Evolutionary conservation across 2,113 vertebrate species (phyloP).

Genomic region (Phrynosoma platyrhinos): DNA sequence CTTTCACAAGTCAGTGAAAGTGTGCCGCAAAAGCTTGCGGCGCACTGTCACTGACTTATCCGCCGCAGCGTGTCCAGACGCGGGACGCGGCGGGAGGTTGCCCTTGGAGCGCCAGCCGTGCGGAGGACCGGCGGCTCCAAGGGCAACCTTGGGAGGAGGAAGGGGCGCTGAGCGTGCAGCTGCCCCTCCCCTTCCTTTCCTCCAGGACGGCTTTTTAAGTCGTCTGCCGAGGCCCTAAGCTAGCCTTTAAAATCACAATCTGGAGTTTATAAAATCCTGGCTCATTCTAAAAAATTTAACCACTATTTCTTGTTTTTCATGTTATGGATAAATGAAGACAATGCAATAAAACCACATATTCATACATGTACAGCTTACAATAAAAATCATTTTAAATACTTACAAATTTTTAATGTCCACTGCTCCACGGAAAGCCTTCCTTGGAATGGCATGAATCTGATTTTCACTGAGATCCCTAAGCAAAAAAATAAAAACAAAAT

Average conservation of each 20-base stretch:
- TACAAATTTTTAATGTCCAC: conserved; percentile 99
- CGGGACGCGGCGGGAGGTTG: too few relatives aligned
- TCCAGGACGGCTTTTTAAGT: too few relatives aligned
- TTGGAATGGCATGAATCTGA: conserved; percentile 96
- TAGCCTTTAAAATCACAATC: neutral
- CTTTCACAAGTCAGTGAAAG: too few relatives aligned
- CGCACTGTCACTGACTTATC: too few relatives aligned
- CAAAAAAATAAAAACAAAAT: conserved; percentile 34
- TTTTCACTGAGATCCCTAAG: conserved; percentile 96
- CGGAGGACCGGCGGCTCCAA: too few relatives aligned
- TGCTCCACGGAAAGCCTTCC: conserved; percentile 96
- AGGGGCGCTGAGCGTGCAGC: too few relatives aligned
- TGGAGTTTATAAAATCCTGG: neutral
- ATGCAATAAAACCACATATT: neutral
- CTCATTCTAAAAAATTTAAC: neutral
- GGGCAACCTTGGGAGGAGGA: too few relatives aligned
- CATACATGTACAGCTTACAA: neutral
- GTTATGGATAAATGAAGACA: neutral
- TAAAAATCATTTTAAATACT: conserved; percentile 75
- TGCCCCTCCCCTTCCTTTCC: too few relatives aligned
- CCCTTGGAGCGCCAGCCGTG: too few relatives aligned
- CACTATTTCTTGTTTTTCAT: neutral
- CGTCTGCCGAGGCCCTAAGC: too few relatives aligned
- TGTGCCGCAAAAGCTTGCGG: too few relatives aligned
- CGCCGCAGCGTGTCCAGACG: too few relatives aligned